A percentile compares a stretch with the other conserved stretches of the same genome.
phyloP scores from a whole-genome alignment of 2,888 invertebrate species.

The Prosapia bicincta region DNA sequence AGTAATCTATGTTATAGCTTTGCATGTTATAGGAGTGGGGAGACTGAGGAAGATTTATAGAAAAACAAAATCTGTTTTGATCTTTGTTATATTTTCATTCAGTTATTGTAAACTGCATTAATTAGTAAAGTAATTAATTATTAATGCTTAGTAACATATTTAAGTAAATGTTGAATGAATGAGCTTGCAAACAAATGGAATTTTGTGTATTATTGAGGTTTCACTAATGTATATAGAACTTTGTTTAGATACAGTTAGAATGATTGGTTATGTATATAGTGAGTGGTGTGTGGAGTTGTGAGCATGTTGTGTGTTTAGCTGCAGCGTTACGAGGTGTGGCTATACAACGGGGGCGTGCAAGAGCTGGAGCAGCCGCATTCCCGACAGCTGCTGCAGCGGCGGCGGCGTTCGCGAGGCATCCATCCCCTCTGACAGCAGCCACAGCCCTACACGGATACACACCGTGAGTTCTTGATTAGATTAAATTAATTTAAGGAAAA shows the following conservation, averaged over 20 bases:
- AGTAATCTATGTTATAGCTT: not conserved
- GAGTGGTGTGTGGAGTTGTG: constrained; percentile 26
- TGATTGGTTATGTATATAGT: constrained; percentile 20
- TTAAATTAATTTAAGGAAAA: not conserved
- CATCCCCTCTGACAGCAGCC: constrained; percentile 61
- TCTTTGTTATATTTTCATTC: not conserved
- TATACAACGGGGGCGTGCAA: constrained; percentile 72
- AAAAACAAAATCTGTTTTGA: not conserved
- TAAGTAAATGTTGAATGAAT: not conserved
- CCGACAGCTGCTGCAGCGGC: constrained; percentile 68
- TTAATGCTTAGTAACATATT: constrained; percentile 21
- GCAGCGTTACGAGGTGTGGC: constrained; percentile 81
- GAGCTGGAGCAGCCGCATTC: constrained; percentile 52
- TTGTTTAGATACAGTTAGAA: not conserved
- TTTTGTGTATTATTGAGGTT: not conserved
- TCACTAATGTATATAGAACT: constrained; percentile 3
- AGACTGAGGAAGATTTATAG: not conserved
- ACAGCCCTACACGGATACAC: constrained; percentile 84
- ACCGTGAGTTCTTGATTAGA: constrained; percentile 64
- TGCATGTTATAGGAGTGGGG: not conserved
- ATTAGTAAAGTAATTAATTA: not conserved
- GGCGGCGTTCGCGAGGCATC: constrained; percentile 63
- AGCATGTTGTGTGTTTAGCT: constrained; percentile 51
- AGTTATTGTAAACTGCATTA: constrained; percentile 27
- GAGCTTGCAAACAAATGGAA: not conserved